These are phyloP conservation scores for Chunga burmeisteri DNA, from an alignment of 2,113 vertebrate genomes.

Conservation along the genomic window DNA sequence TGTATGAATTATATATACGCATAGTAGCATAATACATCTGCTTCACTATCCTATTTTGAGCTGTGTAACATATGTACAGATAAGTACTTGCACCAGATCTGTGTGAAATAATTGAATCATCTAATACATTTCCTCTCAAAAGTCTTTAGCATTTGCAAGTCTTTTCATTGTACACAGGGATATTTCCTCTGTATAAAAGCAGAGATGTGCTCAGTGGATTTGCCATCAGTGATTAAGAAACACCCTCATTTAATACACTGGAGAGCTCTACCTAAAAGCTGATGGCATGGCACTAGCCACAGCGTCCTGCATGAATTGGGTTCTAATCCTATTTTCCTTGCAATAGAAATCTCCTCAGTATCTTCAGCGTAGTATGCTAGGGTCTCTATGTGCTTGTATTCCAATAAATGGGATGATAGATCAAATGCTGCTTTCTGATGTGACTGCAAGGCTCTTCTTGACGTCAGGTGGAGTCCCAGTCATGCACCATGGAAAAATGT, in stretches of 20 bases:
- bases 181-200: background rate
- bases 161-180: background rate
- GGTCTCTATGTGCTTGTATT: background rate
- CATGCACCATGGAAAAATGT: background rate
- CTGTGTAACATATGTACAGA: background rate
- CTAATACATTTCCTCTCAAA: background rate
- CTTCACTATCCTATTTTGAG: background rate
- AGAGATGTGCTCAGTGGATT: background rate
- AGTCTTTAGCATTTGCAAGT: background rate
- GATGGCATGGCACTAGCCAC: background rate
- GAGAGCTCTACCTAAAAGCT: background rate
- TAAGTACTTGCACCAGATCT: background rate
- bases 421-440: background rate
- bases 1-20: background rate
- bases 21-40: background rate
- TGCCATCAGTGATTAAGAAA: background rate
- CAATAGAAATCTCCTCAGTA: background rate
- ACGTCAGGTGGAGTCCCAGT: background rate
- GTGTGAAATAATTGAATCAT: background rate
- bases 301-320: background rate
- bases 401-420: background rate
- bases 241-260: background rate
- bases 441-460: background rate
- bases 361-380: background rate
- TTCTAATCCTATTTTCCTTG: background rate